Conservation (phyloP, 2,888 invertebrate species). For the Mimas tiliae region DNA sequence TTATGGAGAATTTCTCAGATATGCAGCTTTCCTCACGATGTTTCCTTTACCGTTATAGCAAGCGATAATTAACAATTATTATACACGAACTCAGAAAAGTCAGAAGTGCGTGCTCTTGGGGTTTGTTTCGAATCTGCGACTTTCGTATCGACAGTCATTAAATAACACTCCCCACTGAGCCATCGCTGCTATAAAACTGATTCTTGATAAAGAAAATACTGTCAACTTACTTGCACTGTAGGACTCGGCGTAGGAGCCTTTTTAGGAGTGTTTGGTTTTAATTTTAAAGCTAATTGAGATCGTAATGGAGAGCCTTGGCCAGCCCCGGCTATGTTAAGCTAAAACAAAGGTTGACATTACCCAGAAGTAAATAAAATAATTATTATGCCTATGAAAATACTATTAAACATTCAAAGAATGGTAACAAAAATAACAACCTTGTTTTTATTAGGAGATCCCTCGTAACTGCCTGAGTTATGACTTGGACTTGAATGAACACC, state of each 20-base stretch:
- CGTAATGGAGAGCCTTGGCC: slow-evolving; percentile 91
- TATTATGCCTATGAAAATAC: not conserved
- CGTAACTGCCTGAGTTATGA: slow-evolving; percentile 71
- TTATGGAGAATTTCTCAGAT: no score
- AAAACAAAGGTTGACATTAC: slow-evolving; percentile 43
- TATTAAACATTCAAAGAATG: not conserved
- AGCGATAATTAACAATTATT: no score
- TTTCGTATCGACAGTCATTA: no score
- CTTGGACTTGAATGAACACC: slow-evolving; percentile 71
- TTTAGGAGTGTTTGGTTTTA: slow-evolving; percentile 85
- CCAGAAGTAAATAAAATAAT: not conserved
- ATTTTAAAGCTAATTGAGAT: slow-evolving; percentile 88
- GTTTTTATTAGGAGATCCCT: slow-evolving; percentile 77
- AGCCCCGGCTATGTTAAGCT: slow-evolving; percentile 81
- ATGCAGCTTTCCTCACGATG: no score
- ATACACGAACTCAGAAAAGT: no score
- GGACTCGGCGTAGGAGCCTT: slow-evolving; percentile 76
- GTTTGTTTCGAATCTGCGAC: no score
- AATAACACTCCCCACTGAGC: no score
- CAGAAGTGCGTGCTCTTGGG: no score
- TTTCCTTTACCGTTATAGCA: no score
- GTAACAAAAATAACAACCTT: slow-evolving; percentile 55
- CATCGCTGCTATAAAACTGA: no score
- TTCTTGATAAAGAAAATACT: not conserved
- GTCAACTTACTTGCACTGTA: slow-evolving; percentile 70